A percentile compares a stretch with the other conserved stretches of the same genome.
Conservation (phyloP, 1,140 invertebrate species). For the Drosophila micromelanica region DNA sequence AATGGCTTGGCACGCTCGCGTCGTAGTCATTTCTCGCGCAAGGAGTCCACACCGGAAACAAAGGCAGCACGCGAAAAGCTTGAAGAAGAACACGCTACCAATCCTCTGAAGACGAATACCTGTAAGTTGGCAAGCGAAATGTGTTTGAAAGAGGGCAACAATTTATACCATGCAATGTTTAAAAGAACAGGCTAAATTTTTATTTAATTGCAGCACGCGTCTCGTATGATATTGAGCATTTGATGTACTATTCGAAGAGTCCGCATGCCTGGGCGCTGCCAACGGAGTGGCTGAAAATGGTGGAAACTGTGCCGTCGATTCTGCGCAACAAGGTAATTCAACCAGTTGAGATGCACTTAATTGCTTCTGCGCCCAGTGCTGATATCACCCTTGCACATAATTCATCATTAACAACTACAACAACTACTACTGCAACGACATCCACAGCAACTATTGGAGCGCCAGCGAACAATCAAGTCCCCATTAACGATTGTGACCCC, state of each 20-base stretch:
- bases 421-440: slow-evolving; percentile 6
- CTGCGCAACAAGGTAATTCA: slow-evolving; percentile 84
- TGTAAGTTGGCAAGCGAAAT: slow-evolving; percentile 38
- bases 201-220: slow-evolving; percentile 61
- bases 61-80: slow-evolving; percentile 58
- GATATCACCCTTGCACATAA: slow-evolving; percentile 62
- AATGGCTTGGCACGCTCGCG: slow-evolving; percentile 79
- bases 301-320: slow-evolving; percentile 72
- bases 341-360: slow-evolving; percentile 17
- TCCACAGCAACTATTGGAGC: slow-evolving; percentile 15
- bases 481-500: slow-evolving; percentile 19
- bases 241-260: slow-evolving; percentile 80
- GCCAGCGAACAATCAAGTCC: slow-evolving; percentile 2
- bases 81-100: slow-evolving; percentile 45
- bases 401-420: slow-evolving; percentile 52
- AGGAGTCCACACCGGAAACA: slow-evolving; percentile 79
- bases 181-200: background rate
- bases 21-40: slow-evolving; percentile 84
- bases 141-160: background rate
- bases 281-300: slow-evolving; percentile 74
- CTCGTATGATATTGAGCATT: slow-evolving; percentile 78
- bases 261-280: slow-evolving; percentile 79
- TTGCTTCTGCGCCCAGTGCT: slow-evolving; percentile 28
- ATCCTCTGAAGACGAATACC: slow-evolving; percentile 52
- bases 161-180: background rate